A percentile compares a stretch with the other conserved stretches of the same genome.
Evolutionary conservation across 2,888 invertebrate genomes (phyloP).

Genomic region (Leptopilina drosophilae): DNA sequence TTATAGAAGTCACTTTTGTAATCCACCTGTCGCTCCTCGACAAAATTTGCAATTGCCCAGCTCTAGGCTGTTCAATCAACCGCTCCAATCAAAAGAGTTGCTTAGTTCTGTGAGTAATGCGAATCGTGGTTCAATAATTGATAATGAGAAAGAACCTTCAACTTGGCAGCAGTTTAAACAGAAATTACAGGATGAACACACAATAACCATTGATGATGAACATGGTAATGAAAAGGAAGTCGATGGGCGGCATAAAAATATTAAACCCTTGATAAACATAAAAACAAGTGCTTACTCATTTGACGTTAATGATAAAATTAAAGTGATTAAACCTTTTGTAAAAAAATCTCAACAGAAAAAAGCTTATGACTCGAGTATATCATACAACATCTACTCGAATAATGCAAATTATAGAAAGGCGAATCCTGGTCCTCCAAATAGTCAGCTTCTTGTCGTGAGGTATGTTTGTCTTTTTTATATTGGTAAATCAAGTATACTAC

Average conservation of each 20-base stretch:
- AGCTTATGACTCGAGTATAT: constrained; percentile 67
- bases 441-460: constrained; percentile 70
- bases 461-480: constrained; percentile 48
- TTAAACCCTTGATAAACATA: constrained; percentile 65
- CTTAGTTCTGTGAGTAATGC: constrained; percentile 8
- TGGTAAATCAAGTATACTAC: too few relatives aligned
- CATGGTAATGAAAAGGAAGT: constrained; percentile 65
- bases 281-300: constrained; percentile 62
- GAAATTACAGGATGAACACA: constrained; percentile 72
- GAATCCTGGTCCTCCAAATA: constrained; percentile 70
- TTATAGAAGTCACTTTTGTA: constrained; percentile 46
- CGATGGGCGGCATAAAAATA: constrained; percentile 58
- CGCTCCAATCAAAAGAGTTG: neutral
- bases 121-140: constrained; percentile 59
- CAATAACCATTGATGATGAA: constrained; percentile 74
- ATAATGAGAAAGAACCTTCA: constrained; percentile 60
- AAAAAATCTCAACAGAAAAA: constrained; percentile 67
- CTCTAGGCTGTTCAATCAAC: neutral
- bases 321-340: constrained; percentile 70
- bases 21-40: neutral
- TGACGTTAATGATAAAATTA: constrained; percentile 69
- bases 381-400: constrained; percentile 70
- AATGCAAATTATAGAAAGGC: constrained; percentile 67
- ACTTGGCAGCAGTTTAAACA: constrained; percentile 72
- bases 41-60: neutral